phyloP scores from a whole-genome alignment of 2,888 invertebrate species.

The Parnassius mnemosyne region DNA sequence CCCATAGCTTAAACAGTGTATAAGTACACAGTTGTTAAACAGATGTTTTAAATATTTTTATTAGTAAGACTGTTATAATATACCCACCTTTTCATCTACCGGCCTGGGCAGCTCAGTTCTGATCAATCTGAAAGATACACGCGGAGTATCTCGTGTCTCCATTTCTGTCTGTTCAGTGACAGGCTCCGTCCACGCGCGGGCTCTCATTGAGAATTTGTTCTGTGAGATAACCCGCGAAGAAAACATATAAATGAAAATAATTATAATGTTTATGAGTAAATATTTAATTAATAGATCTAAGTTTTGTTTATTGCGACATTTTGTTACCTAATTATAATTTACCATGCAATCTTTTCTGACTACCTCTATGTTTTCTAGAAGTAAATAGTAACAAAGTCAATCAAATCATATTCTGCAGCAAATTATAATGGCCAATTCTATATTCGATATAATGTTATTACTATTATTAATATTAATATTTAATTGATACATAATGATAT shows the following conservation, averaged over 20 bases:
- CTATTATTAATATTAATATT: no score
- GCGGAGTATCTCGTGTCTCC: slow-evolving; percentile 46
- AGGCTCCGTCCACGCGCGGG: slow-evolving; percentile 90
- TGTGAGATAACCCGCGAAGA: slow-evolving; percentile 58
- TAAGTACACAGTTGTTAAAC: no score
- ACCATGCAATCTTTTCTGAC: no score
- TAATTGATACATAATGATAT: no score
- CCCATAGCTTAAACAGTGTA: no score
- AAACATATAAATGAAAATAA: background rate
- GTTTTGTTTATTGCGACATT: background rate
- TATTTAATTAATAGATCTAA: no score
- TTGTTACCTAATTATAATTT: background rate
- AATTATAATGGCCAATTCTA: no score
- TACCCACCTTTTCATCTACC: slow-evolving; percentile 52
- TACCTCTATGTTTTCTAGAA: no score
- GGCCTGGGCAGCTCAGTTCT: slow-evolving; percentile 56
- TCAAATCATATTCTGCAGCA: no score
- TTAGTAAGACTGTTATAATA: no score
- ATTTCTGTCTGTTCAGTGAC: slow-evolving; percentile 59
- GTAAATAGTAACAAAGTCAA: background rate
- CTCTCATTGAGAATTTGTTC: slow-evolving; percentile 91
- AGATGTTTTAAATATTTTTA: no score
- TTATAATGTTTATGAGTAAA: background rate
- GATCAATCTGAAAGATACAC: slow-evolving; percentile 54
- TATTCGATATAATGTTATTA: no score